Conservation (phyloP, 1,140 invertebrate genomes). For the Zeugodacus cucurbitae region DNA sequence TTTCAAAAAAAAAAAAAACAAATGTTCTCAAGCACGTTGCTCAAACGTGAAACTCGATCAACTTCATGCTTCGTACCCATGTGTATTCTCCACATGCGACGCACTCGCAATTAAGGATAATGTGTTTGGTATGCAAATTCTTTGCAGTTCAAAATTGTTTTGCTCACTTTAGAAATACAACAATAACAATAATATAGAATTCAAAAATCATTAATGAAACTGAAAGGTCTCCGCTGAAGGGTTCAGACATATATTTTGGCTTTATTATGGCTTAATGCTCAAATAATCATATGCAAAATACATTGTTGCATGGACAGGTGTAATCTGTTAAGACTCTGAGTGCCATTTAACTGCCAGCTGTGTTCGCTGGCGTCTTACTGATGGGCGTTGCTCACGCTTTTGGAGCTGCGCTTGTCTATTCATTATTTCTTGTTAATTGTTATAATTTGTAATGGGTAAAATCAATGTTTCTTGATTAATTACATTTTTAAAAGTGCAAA, state of each 20-base stretch:
- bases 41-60: neutral
- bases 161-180: neutral
- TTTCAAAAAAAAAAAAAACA: too few species aligned
- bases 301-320: neutral
- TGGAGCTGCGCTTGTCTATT: neutral
- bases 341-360: neutral
- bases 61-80: neutral
- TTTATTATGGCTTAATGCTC: neutral
- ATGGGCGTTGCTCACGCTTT: neutral
- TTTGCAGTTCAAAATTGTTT: neutral
- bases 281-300: neutral
- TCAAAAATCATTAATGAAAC: neutral
- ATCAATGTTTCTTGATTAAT: neutral
- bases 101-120: slow-evolving; percentile 4
- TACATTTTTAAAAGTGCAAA: neutral
- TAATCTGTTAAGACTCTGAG: neutral
- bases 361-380: neutral
- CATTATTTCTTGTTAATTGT: neutral
- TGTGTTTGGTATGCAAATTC: slow-evolving; percentile 29
- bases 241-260: neutral
- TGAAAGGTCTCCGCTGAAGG: neutral
- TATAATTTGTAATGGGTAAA: neutral
- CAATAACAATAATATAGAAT: neutral
- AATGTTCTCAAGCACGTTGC: neutral
- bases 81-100: neutral